Evolutionary conservation across 2,888 invertebrate genomes (phyloP).

Genomic region (Rhamphomyia laevipes): DNA sequence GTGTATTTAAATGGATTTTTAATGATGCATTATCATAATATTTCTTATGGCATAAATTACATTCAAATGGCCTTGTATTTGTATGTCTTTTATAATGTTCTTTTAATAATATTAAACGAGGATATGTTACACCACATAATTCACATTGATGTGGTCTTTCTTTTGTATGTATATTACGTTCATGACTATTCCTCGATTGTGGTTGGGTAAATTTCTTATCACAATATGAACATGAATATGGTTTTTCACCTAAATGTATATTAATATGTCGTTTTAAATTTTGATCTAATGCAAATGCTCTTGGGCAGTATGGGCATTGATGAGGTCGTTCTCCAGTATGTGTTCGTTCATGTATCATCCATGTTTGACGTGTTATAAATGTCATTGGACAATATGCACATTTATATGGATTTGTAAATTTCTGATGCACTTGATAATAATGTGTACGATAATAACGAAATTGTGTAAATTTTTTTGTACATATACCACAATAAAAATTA

Average conservation of each 20-base stretch:
- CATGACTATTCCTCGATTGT: constrained; percentile 5
- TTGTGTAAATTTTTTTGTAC: no score
- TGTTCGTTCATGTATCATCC: not conserved
- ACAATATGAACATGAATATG: constrained; percentile 9
- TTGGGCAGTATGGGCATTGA: constrained; percentile 2
- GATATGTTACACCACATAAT: constrained; percentile 6
- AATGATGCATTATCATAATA: constrained; percentile 4
- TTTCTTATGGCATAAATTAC: constrained; percentile 4
- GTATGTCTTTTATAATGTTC: constrained; percentile 8
- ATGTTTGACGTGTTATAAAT: constrained; percentile 4
- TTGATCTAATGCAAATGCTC: not conserved
- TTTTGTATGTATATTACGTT: constrained; percentile 6
- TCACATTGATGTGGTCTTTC: constrained; percentile 5
- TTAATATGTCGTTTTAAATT: constrained; percentile 1
- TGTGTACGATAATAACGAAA: no score
- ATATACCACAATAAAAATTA: no score
- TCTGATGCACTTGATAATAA: no score
- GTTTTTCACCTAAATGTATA: constrained; percentile 5
- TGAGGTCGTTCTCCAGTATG: constrained; percentile 4
- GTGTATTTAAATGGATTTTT: no score
- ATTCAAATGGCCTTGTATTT: constrained; percentile 7
- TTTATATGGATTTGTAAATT: not conserved
- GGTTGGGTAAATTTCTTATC: constrained; percentile 7
- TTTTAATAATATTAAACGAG: not conserved
- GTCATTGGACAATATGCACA: not conserved